Evolutionary conservation across 1,140 invertebrate genomes (phyloP).

Genomic region (Drosophila willistoni): DNA sequence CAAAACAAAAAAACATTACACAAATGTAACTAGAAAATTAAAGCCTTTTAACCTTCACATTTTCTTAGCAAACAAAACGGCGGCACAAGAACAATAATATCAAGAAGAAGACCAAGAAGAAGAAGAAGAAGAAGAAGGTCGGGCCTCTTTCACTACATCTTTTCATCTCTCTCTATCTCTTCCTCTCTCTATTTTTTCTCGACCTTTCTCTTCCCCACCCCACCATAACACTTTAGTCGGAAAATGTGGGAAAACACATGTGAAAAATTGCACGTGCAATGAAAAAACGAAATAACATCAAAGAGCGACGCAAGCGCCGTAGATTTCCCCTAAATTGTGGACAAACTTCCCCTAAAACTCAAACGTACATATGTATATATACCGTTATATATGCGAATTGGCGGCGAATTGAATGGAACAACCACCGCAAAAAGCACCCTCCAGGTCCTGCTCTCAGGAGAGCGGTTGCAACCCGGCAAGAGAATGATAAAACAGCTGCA

Average conservation of each 20-base stretch:
- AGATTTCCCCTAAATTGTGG: slow-evolving; percentile 34
- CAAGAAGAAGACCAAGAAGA: neutral
- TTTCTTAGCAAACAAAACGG: slow-evolving; percentile 12
- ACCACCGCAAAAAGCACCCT: slow-evolving; percentile 28
- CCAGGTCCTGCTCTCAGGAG: neutral
- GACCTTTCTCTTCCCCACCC: neutral
- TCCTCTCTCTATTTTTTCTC: neutral
- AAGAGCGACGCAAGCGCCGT: slow-evolving; percentile 34
- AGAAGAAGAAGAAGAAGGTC: neutral
- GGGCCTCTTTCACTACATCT: slow-evolving; percentile 3
- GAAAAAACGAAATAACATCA: neutral
- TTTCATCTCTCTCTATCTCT: neutral
- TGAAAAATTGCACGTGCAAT: slow-evolving; percentile 53
- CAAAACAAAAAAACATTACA: neutral
- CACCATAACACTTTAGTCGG: slow-evolving; percentile 28
- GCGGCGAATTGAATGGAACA: slow-evolving; percentile 11
- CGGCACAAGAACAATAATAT: neutral
- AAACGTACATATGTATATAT: neutral
- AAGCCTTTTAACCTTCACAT: slow-evolving; percentile 25
- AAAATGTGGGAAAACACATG: slow-evolving; percentile 44
- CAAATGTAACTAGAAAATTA: slow-evolving; percentile 16
- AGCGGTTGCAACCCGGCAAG: neutral
- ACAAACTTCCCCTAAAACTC: slow-evolving; percentile 39
- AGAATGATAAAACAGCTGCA: too few relatives aligned
- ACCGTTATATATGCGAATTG: neutral